These are phyloP conservation scores for Sardina pilchardus DNA, from an alignment of 2,113 vertebrate species.

Conservation along the genomic window DNA sequence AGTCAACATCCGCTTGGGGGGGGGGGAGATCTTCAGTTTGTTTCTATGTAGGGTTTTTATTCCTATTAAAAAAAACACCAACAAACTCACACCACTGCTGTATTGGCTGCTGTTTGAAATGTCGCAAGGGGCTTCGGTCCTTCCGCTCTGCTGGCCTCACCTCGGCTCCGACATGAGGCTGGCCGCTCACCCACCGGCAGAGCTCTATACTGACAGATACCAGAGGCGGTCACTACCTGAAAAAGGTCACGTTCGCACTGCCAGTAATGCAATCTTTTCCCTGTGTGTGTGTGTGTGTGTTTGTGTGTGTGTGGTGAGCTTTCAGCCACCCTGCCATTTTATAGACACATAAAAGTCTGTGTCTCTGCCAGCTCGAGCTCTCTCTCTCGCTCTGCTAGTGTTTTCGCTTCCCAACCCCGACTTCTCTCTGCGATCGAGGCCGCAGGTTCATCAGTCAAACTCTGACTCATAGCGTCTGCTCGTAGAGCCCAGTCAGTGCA, in stretches of 20 bases:
- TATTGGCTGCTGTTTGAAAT: slow-evolving; percentile 23
- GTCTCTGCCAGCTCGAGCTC: neutral
- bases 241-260: neutral
- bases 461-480: neutral
- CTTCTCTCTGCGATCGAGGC: neutral
- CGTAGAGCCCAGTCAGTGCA: neutral
- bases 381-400: neutral
- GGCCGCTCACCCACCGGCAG: neutral
- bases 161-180: neutral
- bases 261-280: neutral
- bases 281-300: neutral
- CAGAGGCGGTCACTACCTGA: neutral
- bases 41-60: neutral
- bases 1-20: neutral
- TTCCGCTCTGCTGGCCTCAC: neutral
- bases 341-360: neutral
- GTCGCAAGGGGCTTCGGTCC: slow-evolving; percentile 8
- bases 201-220: neutral
- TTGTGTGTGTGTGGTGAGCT: neutral
- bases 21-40: neutral
- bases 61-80: slow-evolving; percentile 24
- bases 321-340: neutral
- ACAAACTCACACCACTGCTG: slow-evolving; percentile 22
- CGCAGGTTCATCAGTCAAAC: neutral
- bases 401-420: neutral